These are phyloP conservation scores for Sclerurus mexicanus DNA, from an alignment of 2,113 vertebrate genomes.

Conservation along the genomic window DNA sequence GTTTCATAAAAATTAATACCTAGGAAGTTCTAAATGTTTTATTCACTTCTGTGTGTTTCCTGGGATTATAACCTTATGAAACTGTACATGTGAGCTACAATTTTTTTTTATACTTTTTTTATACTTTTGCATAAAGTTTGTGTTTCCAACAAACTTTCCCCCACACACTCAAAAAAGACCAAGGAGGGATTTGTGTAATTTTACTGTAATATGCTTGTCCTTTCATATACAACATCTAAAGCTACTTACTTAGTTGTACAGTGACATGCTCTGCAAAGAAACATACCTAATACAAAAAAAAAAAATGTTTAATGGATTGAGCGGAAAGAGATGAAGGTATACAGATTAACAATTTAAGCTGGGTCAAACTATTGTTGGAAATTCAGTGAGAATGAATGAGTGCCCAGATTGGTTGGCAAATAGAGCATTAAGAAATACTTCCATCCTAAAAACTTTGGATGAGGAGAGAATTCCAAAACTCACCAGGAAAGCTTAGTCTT, in stretches of 20 bases:
- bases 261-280: background rate
- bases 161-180: rapidly evolving
- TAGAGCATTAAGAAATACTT: background rate
- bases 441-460: background rate
- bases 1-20: background rate
- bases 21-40: background rate
- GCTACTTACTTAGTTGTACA: background rate
- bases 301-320: background rate
- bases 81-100: background rate
- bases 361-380: background rate
- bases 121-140: background rate
- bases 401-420: background rate
- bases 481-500: background rate
- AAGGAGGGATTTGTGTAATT: background rate
- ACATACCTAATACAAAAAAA: background rate
- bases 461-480: background rate
- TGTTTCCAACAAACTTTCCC: background rate
- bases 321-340: background rate
- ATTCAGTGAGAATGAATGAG: background rate
- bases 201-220: background rate
- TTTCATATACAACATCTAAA: background rate
- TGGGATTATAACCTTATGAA: background rate
- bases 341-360: background rate
- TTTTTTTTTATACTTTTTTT: background rate
- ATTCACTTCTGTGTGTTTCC: background rate